Base-by-base conservation (phyloP, 2,888 invertebrate species). In the Temnothorax unifasciatus region DNA sequence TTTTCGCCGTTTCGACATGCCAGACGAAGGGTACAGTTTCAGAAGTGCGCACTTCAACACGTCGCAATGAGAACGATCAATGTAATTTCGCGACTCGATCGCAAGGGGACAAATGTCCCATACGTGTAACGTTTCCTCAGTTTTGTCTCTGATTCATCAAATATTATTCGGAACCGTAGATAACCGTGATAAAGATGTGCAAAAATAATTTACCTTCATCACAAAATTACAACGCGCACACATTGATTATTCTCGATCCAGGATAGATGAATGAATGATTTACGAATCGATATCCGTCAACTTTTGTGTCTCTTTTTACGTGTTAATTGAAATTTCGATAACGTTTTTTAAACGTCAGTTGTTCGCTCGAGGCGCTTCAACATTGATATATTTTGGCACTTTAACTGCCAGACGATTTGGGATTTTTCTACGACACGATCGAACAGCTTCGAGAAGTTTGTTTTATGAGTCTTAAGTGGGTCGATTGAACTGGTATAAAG, bases 391-490 rank as follows among this genome's bases (percentile, higher is more conserved):
- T 71, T 69, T 54, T 71, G 25, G 54, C 54, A 71, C 54, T 77
- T 57, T 71, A 71, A 77, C 29, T 71, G 54, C 59, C 59, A 34
- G 13, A 34, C 34, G 44, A 59, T 81, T 59, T 47, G 13, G 47
- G 59, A 81, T 81, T 81, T 81, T 73, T 81, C 59, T 69, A 59
- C 59, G 74, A 79, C 74, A 59, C 79, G 75, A 81, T 81, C 59
- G 25, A 81, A 73, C 75, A 81, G 79, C 69, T 81, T 77, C 47
- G 74, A 59, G 47, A 81, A 81, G 79, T 69, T 74, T 81, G 75
- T 81, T 81, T 81, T 73, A 81, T 81, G 79, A 81, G 75, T 47
- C 59, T 81, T 81, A 81, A 81, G 75, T 81, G 75, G 79, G 38
- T 81, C 79, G 79, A 81, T 81, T 59, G 75, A 74, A 81, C 74